Percentiles rank a stretch among this genome's conserved stretches.
These are phyloP conservation scores for Sceloporus tristichus DNA, from an alignment of 2,113 vertebrate genomes.

Conservation along the genomic window DNA sequence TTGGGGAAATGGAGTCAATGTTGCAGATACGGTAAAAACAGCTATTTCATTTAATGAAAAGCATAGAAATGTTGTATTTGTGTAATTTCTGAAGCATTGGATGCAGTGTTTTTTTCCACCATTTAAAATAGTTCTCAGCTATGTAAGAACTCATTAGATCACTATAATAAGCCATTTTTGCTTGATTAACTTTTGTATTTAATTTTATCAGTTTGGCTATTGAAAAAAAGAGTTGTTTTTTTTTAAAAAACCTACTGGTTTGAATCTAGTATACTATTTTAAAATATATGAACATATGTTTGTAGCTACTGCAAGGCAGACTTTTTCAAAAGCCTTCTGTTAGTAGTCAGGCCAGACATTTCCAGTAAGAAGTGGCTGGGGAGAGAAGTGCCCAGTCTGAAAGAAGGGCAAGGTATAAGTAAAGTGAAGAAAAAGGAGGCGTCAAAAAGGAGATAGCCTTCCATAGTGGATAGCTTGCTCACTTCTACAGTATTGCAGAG, in stretches of 20 bases:
- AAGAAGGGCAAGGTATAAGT: too few species aligned
- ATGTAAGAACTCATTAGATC: neutral
- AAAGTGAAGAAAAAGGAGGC: too few species aligned
- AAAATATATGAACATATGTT: too few species aligned
- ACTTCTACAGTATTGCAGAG: neutral
- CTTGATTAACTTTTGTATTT: neutral
- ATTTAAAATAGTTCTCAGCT: neutral
- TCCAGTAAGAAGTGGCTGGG: too few species aligned
- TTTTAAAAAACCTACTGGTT: too few species aligned
- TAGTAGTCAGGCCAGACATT: neutral
- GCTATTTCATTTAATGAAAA: constrained; percentile 21
- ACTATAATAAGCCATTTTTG: neutral
- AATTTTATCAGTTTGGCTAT: neutral
- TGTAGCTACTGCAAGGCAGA: too few species aligned
- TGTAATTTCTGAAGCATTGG: neutral
- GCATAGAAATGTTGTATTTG: neutral
- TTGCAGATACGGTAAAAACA: constrained; percentile 81
- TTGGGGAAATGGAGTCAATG: constrained; percentile 84
- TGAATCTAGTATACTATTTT: too few species aligned
- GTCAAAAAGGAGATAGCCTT: too few species aligned
- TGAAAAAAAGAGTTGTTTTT: neutral
- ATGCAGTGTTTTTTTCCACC: neutral
- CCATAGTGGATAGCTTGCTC: too few species aligned
- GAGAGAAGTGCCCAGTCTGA: too few species aligned
- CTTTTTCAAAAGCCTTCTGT: neutral